phyloP scores from a whole-genome alignment of 2,888 invertebrate genomes.

The Biston betularia region DNA sequence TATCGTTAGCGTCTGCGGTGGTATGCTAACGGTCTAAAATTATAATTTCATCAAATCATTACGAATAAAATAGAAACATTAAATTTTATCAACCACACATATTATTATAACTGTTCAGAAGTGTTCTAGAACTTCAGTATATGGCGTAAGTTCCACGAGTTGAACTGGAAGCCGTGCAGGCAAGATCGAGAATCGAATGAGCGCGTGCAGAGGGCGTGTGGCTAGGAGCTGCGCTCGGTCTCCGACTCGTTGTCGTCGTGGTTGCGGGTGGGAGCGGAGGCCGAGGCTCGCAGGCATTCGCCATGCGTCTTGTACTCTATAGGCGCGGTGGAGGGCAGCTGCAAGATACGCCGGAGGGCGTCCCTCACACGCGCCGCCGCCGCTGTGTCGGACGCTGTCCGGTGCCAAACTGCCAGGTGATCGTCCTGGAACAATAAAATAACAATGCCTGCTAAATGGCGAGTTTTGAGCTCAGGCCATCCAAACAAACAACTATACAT shows the following conservation, averaged over 20 bases:
- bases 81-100: too few relatives aligned
- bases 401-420: conserved; percentile 98
- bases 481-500: too few relatives aligned
- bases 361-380: conserved; percentile 97
- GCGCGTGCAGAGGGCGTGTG: conserved; percentile 40
- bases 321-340: conserved; percentile 96
- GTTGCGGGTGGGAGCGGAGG: conserved; percentile 41
- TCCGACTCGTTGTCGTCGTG: conserved; percentile 9
- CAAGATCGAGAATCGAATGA: conserved; percentile 8
- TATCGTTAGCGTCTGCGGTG: not conserved
- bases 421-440: conserved; percentile 89
- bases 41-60: not conserved
- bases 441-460: too few relatives aligned
- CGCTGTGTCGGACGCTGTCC: conserved; percentile 95
- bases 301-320: conserved; percentile 95
- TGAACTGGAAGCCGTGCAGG: not conserved
- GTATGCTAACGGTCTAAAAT: not conserved
- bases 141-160: not conserved
- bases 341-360: conserved; percentile 96
- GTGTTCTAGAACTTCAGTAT: not conserved
- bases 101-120: not conserved
- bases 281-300: conserved; percentile 69
- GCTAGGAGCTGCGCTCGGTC: conserved; percentile 30
- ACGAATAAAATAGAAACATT: not conserved
- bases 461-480: too few relatives aligned